A percentile compares a stretch with the other conserved stretches of the same genome.
phyloP scores from a whole-genome alignment of 2,797 vertebrate genomes.

The Crocodylus rhombifer region DNA sequence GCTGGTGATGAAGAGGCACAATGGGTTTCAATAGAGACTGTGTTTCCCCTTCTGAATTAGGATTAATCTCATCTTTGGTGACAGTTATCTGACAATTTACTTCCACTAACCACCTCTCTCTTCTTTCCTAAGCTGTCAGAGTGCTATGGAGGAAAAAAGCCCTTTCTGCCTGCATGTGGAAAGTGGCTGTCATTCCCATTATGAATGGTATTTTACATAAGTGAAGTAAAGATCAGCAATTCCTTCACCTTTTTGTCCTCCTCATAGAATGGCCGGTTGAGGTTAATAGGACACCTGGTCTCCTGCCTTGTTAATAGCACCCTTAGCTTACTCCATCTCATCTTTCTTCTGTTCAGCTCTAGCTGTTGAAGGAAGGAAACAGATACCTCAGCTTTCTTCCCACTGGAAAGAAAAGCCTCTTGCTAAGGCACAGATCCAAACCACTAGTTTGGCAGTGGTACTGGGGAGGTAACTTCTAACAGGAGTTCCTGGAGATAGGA shows the following conservation, averaged over 20 bases:
- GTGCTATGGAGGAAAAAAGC: slow-evolving; percentile 61
- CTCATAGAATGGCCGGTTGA: slow-evolving; percentile 14
- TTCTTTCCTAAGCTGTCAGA: slow-evolving; percentile 70
- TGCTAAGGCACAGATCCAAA: background rate
- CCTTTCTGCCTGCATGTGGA: slow-evolving; percentile 62
- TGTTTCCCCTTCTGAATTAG: slow-evolving; percentile 36
- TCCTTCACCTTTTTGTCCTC: slow-evolving; percentile 70
- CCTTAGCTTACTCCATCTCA: background rate
- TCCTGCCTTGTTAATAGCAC: rapidly evolving
- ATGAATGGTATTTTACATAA: slow-evolving; percentile 73
- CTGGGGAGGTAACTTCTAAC: background rate
- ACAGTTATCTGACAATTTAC: slow-evolving; percentile 69
- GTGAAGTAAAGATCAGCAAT: slow-evolving; percentile 60
- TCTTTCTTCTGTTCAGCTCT: background rate
- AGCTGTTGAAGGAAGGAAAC: background rate
- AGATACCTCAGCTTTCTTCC: background rate
- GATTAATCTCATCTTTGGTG: slow-evolving; percentile 47
- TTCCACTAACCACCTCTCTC: slow-evolving; percentile 65
- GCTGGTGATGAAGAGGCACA: slow-evolving; percentile 31
- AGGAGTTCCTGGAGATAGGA: background rate
- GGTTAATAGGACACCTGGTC: slow-evolving; percentile 27
- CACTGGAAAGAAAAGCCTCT: background rate
- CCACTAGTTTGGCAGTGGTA: background rate
- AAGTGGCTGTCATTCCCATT: slow-evolving; percentile 62
- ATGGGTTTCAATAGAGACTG: slow-evolving; percentile 50